Evolutionary conservation across 1,140 invertebrate species (phyloP), one percentile per base, ranked within the genome.

Genomic region (Notospermus geniculatus): DNA sequence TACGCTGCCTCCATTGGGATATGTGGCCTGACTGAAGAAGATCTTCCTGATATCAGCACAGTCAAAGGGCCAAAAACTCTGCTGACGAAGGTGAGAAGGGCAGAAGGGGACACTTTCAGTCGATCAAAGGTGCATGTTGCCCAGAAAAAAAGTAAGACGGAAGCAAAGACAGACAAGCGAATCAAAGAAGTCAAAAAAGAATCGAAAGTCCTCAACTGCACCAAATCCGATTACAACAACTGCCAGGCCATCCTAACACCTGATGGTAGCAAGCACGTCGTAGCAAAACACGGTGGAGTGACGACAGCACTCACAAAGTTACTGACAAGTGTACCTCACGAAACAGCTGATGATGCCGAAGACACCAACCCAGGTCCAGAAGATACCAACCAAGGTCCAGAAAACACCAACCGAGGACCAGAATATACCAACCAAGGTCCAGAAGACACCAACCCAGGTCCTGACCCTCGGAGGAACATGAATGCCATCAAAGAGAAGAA

Each of bases 191-290:
- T 62, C 23, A 28, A 27, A 32, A 22, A 56, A 25, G 52, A 66
- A 36, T 1, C 25, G 11, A 62, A 62, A 39, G 23, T 55, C 15
- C 43, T 62, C 1, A 22, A 62, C 32, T 58, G 30, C 15, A 29
- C 56, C 22, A 52, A 41, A 2, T 65, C 60, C 23, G 56, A 62
- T 22, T 62, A 57, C 27, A 65, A 65, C 41, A 27, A 13, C 28
- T 65, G 59, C 29, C 64, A 62, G 52, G 53, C 64, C n/a, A 50
- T 62, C 9, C 45, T 66, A 13, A 36, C 32, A 7, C 60, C 64
- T 29, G 64, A 66, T 41, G 58, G 64, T 28, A 59, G 56, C 19
- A 62, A 62, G 53, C 59, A 60, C 5, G 59, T 55, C 32, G 64
- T 65, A 15, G 4, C 25, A 22, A 62, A 66, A 54, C 25, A 53